phyloP scores from a whole-genome alignment of 2,797 vertebrate species.

The Lerista edwardsae region DNA sequence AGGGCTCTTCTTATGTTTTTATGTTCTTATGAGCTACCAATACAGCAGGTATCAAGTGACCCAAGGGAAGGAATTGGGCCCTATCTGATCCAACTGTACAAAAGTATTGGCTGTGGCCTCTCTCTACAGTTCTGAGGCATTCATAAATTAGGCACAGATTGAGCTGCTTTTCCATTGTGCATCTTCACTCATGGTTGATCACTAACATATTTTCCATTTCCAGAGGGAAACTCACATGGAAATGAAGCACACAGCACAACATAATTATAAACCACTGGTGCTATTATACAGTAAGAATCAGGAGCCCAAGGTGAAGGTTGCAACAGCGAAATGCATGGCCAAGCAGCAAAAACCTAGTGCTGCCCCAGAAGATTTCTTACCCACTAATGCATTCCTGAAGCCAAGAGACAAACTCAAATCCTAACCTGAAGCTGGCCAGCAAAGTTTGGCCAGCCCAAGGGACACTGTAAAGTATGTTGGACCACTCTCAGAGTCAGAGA shows the following conservation, averaged over 20 bases:
- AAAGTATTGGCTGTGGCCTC: background rate
- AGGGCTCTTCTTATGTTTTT: too few relatives aligned
- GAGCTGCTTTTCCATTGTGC: background rate
- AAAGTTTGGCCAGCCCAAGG: too few relatives aligned
- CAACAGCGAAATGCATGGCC: background rate
- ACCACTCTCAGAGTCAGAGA: too few relatives aligned
- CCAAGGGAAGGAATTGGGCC: background rate
- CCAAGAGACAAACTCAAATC: conserved; percentile 56
- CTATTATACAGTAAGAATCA: background rate
- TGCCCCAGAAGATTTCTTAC: background rate
- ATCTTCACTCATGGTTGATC: background rate
- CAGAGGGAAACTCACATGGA: background rate
- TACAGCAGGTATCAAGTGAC: background rate
- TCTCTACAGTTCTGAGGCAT: background rate
- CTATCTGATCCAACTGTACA: too few relatives aligned
- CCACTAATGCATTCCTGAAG: conserved; percentile 58
- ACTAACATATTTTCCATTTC: background rate
- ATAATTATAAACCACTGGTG: background rate
- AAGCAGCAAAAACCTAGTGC: background rate
- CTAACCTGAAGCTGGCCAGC: too few relatives aligned
- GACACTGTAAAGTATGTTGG: too few relatives aligned
- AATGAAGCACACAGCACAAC: background rate
- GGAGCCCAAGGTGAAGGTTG: background rate
- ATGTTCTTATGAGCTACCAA: too few relatives aligned
- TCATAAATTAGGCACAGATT: background rate